phyloP scores from a whole-genome alignment of 2,113 vertebrate genomes.

The Corythoichthys intestinalis region DNA sequence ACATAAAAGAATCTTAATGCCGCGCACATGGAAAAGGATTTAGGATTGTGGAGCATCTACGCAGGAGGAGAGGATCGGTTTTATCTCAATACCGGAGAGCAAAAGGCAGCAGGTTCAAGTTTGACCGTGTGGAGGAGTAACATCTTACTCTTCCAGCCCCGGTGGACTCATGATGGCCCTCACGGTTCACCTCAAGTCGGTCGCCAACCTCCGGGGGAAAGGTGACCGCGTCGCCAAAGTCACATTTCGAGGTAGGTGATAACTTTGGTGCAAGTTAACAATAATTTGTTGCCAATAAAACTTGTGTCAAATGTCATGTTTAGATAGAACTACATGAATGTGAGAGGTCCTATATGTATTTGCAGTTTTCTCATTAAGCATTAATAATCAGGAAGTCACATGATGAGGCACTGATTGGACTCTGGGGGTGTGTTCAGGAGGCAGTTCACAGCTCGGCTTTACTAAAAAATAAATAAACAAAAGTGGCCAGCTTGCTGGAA shows the following conservation, averaged over 20 bases:
- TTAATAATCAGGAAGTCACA: neutral
- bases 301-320: neutral
- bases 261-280: neutral
- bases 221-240: conserved; percentile 87
- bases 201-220: conserved; percentile 79
- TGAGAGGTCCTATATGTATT: neutral
- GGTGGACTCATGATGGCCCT: conserved; percentile 77
- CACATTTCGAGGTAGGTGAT: conserved; percentile 82
- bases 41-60: conserved; percentile 15
- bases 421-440: neutral
- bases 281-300: neutral
- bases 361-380: neutral
- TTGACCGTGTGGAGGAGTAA: conserved; percentile 48
- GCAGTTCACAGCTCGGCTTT: neutral
- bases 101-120: conserved; percentile 35
- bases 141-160: conserved; percentile 25
- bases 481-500: neutral
- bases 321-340: neutral
- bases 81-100: conserved; percentile 22
- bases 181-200: conserved; percentile 80
- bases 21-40: conserved; percentile 24
- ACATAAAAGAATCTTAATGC: conserved; percentile 14
- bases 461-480: neutral
- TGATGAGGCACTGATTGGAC: neutral
- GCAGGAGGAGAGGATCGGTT: conserved; percentile 24